Evolutionary conservation across 2,888 invertebrate species (phyloP).

Genomic region (Adineta ricciae): DNA sequence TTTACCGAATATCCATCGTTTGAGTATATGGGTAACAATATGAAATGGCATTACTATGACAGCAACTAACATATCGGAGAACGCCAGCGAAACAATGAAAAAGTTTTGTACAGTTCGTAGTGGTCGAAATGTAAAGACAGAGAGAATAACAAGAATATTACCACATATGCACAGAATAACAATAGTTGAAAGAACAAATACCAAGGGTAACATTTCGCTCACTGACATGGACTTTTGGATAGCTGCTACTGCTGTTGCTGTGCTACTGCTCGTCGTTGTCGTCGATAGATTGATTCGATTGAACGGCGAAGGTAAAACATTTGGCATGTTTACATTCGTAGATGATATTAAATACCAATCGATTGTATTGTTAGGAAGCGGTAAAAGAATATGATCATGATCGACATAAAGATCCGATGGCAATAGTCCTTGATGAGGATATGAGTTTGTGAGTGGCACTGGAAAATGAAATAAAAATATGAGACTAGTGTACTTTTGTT

Average conservation of each 20-base stretch:
- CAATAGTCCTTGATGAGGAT: neutral
- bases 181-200: neutral
- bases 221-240: neutral
- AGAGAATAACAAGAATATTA: slow-evolving; percentile 33
- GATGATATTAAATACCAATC: slow-evolving; percentile 2
- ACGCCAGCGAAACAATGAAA: slow-evolving; percentile 32
- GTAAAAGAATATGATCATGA: neutral
- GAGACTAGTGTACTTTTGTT: neutral
- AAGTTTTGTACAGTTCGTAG: slow-evolving; percentile 32
- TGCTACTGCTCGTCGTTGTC: neutral
- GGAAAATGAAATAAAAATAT: neutral
- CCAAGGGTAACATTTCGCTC: neutral
- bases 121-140: slow-evolving; percentile 33
- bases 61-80: slow-evolving; percentile 31
- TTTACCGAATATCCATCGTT: slow-evolving; percentile 29
- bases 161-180: slow-evolving; percentile 29
- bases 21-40: slow-evolving; percentile 23
- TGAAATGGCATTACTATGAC: slow-evolving; percentile 34
- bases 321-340: neutral
- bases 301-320: neutral
- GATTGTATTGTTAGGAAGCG: neutral
- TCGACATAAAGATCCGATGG: neutral
- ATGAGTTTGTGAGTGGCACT: neutral
- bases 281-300: neutral
- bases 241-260: neutral